Evolutionary conservation across 2,113 vertebrate species (phyloP), one percentile per base, ranked within the genome.

Genomic region (Laticauda laticaudata): DNA sequence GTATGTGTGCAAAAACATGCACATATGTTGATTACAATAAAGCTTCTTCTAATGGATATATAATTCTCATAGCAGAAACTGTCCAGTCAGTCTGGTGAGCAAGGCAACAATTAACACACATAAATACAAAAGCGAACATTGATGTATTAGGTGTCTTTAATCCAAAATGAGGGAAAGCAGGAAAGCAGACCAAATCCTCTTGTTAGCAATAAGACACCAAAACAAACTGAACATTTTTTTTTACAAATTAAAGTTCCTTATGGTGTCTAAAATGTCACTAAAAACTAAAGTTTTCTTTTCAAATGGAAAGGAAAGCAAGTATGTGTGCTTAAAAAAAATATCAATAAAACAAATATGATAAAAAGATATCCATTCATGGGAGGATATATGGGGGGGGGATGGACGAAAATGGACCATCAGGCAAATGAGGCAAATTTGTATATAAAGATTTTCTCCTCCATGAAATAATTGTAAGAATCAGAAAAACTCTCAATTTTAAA

Each of bases 81-180:
- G 1, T 81, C 69, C 34, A 15, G 69, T 39, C 69, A 81, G 75
- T 20, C 34, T 81, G n/a, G 34, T 81, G 34, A 43, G 6, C 75
- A 81, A 39, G 34, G 34, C 34, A 81, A 39, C 64, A 69, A 69
- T 69, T 81, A 81, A 81, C 34, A 81, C 34, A 81, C 18, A 81
- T 81, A 81, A 43, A 94, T 92, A 96, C 92, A 85, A 81, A 96
- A 89, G 89, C 94, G 1, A 39, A 39, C 91, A 86, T 93, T 64
- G 89, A 95, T 93, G 93, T 93, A 43, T 88, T 94, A 93, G 94
- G 94, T 96, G 95, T 97, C 95, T 98, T 99, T 98, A 98, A 98
- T 99, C 97, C 97, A 98, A 98, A 98, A 95, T 94, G 94, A 93
- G 93, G 97, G 97, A 96, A 97, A 98, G 97, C 98, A 98, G 97